Conservation (phyloP, 30 jellyfish, hydroid and myxozoan species). For the Hydractinia symbiolongicarpus region DNA sequence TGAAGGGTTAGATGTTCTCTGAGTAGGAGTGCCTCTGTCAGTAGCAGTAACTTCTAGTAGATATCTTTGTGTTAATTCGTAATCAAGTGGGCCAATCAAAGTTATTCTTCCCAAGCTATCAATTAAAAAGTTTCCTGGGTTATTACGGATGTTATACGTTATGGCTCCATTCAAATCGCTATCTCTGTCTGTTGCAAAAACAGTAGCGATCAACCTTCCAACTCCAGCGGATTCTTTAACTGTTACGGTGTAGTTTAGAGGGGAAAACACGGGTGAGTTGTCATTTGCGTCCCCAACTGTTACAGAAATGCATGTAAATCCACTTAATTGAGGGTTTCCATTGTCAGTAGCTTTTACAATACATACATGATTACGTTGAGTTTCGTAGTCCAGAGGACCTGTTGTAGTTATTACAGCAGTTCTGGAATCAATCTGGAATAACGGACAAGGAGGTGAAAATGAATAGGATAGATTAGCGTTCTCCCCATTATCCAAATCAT, state of each 20-base stretch:
- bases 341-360: conserved; percentile 58
- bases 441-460: conserved; percentile 31
- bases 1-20: conserved; percentile 23
- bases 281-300: conserved; percentile 38
- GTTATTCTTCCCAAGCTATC: conserved; percentile 53
- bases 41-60: conserved; percentile 38
- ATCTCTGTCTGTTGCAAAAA: conserved; percentile 58
- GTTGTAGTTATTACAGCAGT: conserved; percentile 62
- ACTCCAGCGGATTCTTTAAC: background rate
- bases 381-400: conserved; percentile 54
- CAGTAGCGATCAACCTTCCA: conserved; percentile 32
- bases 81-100: conserved; percentile 46
- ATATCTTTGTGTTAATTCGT: conserved; percentile 43
- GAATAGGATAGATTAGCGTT: conserved; percentile 60
- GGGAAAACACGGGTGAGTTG: conserved; percentile 29
- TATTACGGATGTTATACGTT: conserved; percentile 30
- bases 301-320: conserved; percentile 16
- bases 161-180: conserved; percentile 51
- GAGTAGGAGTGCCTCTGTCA: conserved; percentile 60
- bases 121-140: conserved; percentile 43
- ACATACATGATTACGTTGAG: conserved; percentile 15
- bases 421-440: conserved; percentile 45
- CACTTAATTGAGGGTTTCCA: conserved; percentile 31
- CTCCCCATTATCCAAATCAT: conserved; percentile 60
- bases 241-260: background rate